Evolutionary conservation across 2,888 invertebrate species (phyloP), one percentile per base, ranked within the genome.

Genomic region (Gasteruption jaculator): DNA sequence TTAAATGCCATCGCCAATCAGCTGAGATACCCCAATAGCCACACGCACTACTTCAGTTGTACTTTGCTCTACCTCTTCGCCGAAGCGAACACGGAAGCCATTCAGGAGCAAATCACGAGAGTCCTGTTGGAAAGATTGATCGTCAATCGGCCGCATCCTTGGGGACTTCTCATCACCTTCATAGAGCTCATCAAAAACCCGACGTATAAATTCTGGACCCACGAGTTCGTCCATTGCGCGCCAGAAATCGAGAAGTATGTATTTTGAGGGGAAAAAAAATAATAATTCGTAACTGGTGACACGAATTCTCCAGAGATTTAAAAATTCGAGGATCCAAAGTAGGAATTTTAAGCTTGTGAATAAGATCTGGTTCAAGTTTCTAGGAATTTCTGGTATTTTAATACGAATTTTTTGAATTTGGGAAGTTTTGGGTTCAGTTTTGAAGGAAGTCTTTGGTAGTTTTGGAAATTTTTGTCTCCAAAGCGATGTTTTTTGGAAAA

Each of bases 31-130:
- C 99, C 99, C 8, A 99, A 99, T 74, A 96, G 94, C 65, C 99
- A 99, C 74, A 99, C 99, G 14, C 97, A 99, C 75, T 99, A 99
- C 76, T 99, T 99, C 77, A 96, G 96, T 63, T 96, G 97, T 71
- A 91, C 94, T 24, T 80, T 99, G 37, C 77, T 99, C 49, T 96
- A 97, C 72, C 76, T 99, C 57, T 99, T 99, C 74, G 91, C 91
- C 32, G 96, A 97, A 71, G 95, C 96, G 5, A 95, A 96, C 66
- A 87, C 91, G 0, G 94, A 96, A 72, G 92, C 93, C 5, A 93
- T 99, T 46, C 97, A 99, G 71, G 99, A 99, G 72, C 97, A 97
- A 71, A 96, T 97, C 38, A 96, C 95, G 0, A 76, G 96, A 62
- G 97, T 97, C 57, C 76, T 99, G 39, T 79, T 99, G 43, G 99